Base-by-base conservation (phyloP, 2,888 invertebrate species). In the Pachliopta kotzebuea region DNA sequence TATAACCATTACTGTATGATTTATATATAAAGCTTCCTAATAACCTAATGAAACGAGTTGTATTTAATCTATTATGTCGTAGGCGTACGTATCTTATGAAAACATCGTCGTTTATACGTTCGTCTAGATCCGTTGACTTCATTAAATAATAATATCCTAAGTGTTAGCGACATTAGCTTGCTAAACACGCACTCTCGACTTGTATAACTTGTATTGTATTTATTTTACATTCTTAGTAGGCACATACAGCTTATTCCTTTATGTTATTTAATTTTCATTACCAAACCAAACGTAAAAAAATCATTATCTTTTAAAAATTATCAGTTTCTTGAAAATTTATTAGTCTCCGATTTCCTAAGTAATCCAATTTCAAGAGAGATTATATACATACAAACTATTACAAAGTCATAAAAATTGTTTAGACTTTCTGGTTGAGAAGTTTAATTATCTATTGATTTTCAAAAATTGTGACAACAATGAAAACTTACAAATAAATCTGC, bases 111-210 rank as follows among this genome's bases (percentile, higher is more conserved):
- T 42, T 54, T 11, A 31, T 52, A 62, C 23, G 49, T 26, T 63
- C 67, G 68, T 72, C 68, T 68, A 66, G 68, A 72, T 71, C 63
- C 67, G 68, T 65, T 56, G 50, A 64, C 67, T 57, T 73, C 71
- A 72, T 73, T 69, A 70, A 71, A 69, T 70, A 72, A 71, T 70
- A 71, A 72, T 68, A 69, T 65, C 64, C 54, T 68, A 65, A 67
- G 62, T 63, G 57, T 67, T 67, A 65, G 61, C 65, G 69, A 68
- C 72, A 79, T 80, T 75, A 74, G 73, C 70, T 76, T 80, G 74
- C 80, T 68, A 71, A 76, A 78, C 80, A 81, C 79, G 80, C 80
- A 76, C 74, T 73, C 20, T 59, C 54, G 63, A 63, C 68, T 68
- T 66, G 68, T 68, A 64, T 67, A 60, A 42, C 18, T 56, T 60